Conservation (phyloP, 2,113 vertebrate species). For the Sorex araneus region DNA sequence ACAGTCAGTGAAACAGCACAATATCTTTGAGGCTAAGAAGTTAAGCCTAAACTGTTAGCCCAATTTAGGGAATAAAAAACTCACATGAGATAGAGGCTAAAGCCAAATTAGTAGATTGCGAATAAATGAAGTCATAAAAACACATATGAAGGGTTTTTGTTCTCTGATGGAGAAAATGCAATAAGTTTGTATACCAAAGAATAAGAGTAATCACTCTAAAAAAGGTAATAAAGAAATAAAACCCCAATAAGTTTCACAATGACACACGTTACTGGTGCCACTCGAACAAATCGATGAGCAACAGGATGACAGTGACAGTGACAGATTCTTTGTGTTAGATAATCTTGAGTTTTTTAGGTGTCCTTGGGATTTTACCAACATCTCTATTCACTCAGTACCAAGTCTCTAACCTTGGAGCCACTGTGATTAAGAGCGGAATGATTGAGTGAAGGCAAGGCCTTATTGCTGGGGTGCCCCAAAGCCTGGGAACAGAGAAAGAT, state of each 20-base stretch:
- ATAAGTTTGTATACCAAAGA: no score
- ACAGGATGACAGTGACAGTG: no score
- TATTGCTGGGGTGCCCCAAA: neutral
- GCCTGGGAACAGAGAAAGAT: neutral
- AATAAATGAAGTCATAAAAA: neutral
- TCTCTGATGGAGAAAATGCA: no score
- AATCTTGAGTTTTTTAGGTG: accelerated
- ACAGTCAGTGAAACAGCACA: neutral
- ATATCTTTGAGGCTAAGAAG: neutral
- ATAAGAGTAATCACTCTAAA: no score
- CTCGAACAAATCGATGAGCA: no score
- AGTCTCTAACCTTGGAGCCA: no score
- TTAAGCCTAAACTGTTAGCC: neutral
- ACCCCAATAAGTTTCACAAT: no score
- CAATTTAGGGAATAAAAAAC: neutral
- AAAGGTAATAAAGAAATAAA: no score
- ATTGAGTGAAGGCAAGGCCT: neutral
- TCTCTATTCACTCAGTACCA: no score
- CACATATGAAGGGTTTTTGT: neutral
- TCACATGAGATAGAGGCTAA: neutral
- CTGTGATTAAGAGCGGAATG: neutral
- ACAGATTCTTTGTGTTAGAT: neutral
- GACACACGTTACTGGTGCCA: no score
- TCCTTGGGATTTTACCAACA: no score
- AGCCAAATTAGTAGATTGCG: neutral